These are phyloP conservation scores for Leguminivora glycinivorella DNA, from an alignment of 1,140 invertebrate genomes.

Conservation along the genomic window DNA sequence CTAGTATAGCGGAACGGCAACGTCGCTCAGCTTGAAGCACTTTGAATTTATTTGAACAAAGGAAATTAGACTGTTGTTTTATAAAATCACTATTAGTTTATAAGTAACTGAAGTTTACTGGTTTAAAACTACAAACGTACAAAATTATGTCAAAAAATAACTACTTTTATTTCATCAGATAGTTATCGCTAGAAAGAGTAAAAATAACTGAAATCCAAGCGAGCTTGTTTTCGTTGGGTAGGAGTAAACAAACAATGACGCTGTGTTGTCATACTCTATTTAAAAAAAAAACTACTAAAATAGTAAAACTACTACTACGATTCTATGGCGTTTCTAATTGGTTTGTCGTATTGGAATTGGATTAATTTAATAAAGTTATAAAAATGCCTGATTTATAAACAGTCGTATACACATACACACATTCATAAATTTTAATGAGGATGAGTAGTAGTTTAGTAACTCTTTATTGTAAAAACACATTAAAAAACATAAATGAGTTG, in stretches of 20 bases:
- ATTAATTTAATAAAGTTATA: too few species aligned
- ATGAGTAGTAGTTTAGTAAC: too few species aligned
- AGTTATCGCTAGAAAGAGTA: conserved; percentile 36
- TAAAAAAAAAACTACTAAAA: background rate
- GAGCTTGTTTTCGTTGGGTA: conserved; percentile 56
- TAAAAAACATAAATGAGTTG: too few species aligned
- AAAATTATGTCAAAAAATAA: background rate
- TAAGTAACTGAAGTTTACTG: background rate
- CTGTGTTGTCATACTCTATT: conserved; percentile 38
- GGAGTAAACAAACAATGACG: conserved; percentile 60
- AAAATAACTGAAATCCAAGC: conserved; percentile 46
- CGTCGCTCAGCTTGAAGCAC: conserved; percentile 52
- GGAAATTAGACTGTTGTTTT: background rate
- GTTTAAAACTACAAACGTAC: conserved; percentile 5
- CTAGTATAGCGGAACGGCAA: conserved; percentile 59
- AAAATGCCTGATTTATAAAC: too few species aligned
- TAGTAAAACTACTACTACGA: background rate
- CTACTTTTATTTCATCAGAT: conserved; percentile 15
- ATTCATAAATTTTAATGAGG: too few species aligned
- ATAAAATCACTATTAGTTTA: background rate
- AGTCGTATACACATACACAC: too few species aligned
- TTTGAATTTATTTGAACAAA: conserved; percentile 31
- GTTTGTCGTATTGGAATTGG: background rate
- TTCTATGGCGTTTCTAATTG: background rate
- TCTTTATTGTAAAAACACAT: too few species aligned